phyloP scores from a whole-genome alignment of 2,888 invertebrate species.

The Drosophila austrosaltans region DNA sequence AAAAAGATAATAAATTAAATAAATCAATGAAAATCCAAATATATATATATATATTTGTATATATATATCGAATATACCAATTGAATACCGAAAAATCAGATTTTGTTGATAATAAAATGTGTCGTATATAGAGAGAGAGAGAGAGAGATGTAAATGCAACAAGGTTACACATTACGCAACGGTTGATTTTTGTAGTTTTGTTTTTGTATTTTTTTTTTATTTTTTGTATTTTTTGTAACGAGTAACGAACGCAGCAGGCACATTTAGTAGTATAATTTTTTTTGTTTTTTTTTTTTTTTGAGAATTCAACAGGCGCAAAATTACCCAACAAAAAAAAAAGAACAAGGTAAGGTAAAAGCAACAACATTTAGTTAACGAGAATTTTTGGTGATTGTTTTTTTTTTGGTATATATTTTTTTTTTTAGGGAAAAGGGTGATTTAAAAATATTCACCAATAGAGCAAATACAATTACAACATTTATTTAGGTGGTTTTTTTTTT shows the following conservation, averaged over 20 bases:
- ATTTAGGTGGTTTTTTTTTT: slow-evolving; percentile 50
- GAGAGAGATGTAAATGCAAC: slow-evolving; percentile 71
- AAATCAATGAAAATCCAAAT: slow-evolving; percentile 42
- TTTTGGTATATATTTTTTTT: slow-evolving; percentile 39
- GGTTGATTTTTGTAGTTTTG: slow-evolving; percentile 26
- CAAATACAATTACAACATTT: slow-evolving; percentile 78
- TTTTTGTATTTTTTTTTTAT: slow-evolving; percentile 19
- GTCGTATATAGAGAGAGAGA: slow-evolving; percentile 45
- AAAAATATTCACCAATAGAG: slow-evolving; percentile 72
- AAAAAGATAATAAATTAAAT: slow-evolving; percentile 38
- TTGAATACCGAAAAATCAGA: slow-evolving; percentile 52
- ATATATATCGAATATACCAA: slow-evolving; percentile 9
- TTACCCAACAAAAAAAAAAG: slow-evolving; percentile 46
- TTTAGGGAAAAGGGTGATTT: slow-evolving; percentile 53
- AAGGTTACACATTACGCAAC: slow-evolving; percentile 76
- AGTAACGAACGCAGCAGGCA: slow-evolving; percentile 79
- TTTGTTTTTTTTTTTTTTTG: slow-evolving; percentile 47
- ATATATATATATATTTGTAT: slow-evolving; percentile 23
- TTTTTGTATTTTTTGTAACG: slow-evolving; percentile 56
- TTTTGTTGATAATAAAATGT: slow-evolving; percentile 61
- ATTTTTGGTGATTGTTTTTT: slow-evolving; percentile 48
- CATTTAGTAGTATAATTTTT: slow-evolving; percentile 55
- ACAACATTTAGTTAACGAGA: slow-evolving; percentile 79
- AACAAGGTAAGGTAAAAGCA: slow-evolving; percentile 52
- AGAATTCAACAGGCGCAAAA: slow-evolving; percentile 73